Percentiles rank a stretch among this genome's conserved stretches.
phyloP scores from a whole-genome alignment of 2,888 invertebrate species.

The Myopa testacea region DNA sequence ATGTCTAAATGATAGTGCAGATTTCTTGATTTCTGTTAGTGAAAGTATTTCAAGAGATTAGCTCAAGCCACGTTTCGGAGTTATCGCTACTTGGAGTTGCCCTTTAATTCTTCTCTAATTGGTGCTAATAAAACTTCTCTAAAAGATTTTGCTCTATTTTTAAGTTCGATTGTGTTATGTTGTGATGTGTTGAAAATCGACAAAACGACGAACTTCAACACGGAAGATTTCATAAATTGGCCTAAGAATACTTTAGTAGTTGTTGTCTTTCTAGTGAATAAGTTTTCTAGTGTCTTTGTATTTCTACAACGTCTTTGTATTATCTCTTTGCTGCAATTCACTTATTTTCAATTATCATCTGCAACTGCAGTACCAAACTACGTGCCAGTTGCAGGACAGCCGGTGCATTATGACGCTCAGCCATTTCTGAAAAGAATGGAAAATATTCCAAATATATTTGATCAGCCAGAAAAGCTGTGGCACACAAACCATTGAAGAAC shows the following conservation, averaged over 20 bases:
- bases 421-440: conserved; percentile 82
- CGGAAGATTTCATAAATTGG: conserved; percentile 38
- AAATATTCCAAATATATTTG: conserved; percentile 23
- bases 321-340: conserved; percentile 71
- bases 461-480: background rate
- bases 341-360: conserved; percentile 93
- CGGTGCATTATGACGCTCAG: conserved; percentile 90
- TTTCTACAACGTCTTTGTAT: background rate
- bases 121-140: conserved; percentile 24
- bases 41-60: background rate
- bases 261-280: background rate
- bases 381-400: conserved; percentile 85
- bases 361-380: conserved; percentile 88
- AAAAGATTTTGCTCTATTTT: conserved; percentile 12
- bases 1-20: background rate
- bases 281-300: background rate
- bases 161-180: background rate
- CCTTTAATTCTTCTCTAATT: background rate
- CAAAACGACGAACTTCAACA: conserved; percentile 22
- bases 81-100: background rate
- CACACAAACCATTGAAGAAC: conserved; percentile 88
- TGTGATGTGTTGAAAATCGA: conserved; percentile 16
- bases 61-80: background rate
- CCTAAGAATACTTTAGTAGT: background rate
- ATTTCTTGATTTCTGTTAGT: no score